Evolutionary conservation across 2,113 vertebrate species (phyloP).

Genomic region (Austrofundulus limnaeus): DNA sequence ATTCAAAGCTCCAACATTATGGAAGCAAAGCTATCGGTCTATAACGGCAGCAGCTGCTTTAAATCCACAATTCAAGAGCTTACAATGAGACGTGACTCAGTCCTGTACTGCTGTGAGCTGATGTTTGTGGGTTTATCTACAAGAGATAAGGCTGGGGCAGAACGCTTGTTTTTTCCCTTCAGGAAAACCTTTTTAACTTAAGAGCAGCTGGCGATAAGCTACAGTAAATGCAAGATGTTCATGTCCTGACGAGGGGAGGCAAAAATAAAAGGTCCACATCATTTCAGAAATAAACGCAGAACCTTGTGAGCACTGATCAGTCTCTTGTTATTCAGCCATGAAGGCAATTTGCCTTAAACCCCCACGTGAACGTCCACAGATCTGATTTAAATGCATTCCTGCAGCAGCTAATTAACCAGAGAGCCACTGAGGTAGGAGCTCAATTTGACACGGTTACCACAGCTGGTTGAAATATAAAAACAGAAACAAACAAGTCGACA

Average conservation of each 20-base stretch:
- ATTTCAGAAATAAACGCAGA: constrained; percentile 28
- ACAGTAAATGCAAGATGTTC: neutral
- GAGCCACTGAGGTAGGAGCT: constrained; percentile 19
- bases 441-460: constrained; percentile 45
- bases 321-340: constrained; percentile 29
- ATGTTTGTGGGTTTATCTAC: neutral
- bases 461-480: constrained; percentile 31
- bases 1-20: neutral
- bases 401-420: constrained; percentile 45
- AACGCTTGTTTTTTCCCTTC: neutral
- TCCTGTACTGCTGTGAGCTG: neutral
- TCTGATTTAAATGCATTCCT: constrained; percentile 42
- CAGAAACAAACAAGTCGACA: neutral
- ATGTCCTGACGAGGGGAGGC: neutral
- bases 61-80: neutral
- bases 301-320: constrained; percentile 19
- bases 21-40: neutral
- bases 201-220: constrained; percentile 6
- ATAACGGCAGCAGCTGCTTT: neutral
- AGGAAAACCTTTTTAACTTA: constrained; percentile 5
- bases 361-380: neutral
- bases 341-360: constrained; percentile 12
- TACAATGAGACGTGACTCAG: neutral
- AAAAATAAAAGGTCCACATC: constrained; percentile 4
- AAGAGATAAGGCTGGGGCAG: neutral